Evolutionary conservation across 2,888 invertebrate species (phyloP), one percentile per base, ranked within the genome.

Genomic region (Drosophila aldrichi): DNA sequence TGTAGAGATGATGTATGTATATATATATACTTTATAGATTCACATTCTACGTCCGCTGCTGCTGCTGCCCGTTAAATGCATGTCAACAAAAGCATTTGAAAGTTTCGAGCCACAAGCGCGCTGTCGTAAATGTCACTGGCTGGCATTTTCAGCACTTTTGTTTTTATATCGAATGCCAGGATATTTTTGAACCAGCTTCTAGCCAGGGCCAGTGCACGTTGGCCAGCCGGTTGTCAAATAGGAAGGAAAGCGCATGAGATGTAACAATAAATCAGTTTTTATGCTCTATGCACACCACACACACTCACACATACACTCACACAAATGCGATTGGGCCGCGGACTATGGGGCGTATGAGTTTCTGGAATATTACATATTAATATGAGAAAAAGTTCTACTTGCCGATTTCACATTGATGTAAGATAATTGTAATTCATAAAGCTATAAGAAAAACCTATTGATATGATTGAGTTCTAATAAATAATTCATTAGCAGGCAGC

Each of bases 241-340:
- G 20, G 10, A 59, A 59, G 34, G 29, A 18, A 58, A 64, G 54
- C 68, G 75, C 79, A 74, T 46, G 60, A 58, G 57, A 64, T 79
- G 57, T 64, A 55, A 65, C 56, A 65, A 76, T 76, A 76, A 79
- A 76, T 76, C 76, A 75, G 64, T 41, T 75, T 76, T 76, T 74
- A 79, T 74, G 63, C 61, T 55, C 40, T 29, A 56, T 51, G 48
- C 57, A 16, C 36, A 32, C 25, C 34, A 34, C 43, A 34, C 18
- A 60, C 25, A 25, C 6, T 6, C 25, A 25, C 25, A 25, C 25
- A 25, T 5, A 25, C 29, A 9, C 34, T 25, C 29, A 38, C 43
- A 34, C 18, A 60, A 61, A 40, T 34, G 51, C 52, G 52, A 43
- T 43, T 69, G 38, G 38, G 10, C 9, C 56, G 4, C 0, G 3